A percentile compares a stretch with the other conserved stretches of the same genome.
These are phyloP conservation scores for Hyles euphorbiae DNA, from an alignment of 1,140 invertebrate genomes.

Conservation along the genomic window DNA sequence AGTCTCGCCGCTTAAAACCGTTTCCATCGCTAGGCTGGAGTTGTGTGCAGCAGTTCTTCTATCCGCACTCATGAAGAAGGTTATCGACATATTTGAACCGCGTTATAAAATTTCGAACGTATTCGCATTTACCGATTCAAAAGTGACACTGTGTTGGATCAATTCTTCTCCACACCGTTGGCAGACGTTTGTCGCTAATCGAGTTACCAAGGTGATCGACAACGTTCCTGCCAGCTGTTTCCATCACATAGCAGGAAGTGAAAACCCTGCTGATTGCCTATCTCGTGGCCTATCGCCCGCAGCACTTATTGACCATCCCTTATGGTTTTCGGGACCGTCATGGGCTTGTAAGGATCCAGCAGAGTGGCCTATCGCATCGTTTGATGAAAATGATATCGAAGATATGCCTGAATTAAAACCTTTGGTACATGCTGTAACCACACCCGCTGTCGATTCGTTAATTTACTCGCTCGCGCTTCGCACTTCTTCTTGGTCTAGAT, in stretches of 20 bases:
- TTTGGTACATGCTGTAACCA: not conserved
- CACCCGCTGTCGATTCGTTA: not conserved
- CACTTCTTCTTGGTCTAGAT: not conserved
- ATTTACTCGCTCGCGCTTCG: conserved; percentile 1
- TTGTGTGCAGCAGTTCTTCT: too few relatives aligned
- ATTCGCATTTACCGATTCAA: too few relatives aligned
- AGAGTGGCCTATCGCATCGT: not conserved
- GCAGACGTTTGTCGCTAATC: too few relatives aligned
- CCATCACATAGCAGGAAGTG: too few relatives aligned
- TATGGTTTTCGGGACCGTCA: conserved; percentile 2
- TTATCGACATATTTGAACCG: too few relatives aligned
- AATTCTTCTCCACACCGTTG: too few relatives aligned
- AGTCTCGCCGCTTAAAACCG: conserved; percentile 5
- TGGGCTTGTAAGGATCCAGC: not conserved
- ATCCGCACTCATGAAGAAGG: too few relatives aligned
- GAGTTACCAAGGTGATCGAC: too few relatives aligned
- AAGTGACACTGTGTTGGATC: too few relatives aligned
- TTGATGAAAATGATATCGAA: not conserved
- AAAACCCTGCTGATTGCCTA: not conserved
- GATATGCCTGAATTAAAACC: conserved; percentile 1
- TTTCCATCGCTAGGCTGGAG: too few relatives aligned
- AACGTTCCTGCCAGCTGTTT: too few relatives aligned
- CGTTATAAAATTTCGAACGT: too few relatives aligned
- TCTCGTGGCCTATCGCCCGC: conserved; percentile 1
- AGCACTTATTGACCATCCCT: not conserved